Conservation (phyloP, 2,113 vertebrate genomes). For the Laticauda laticaudata region DNA sequence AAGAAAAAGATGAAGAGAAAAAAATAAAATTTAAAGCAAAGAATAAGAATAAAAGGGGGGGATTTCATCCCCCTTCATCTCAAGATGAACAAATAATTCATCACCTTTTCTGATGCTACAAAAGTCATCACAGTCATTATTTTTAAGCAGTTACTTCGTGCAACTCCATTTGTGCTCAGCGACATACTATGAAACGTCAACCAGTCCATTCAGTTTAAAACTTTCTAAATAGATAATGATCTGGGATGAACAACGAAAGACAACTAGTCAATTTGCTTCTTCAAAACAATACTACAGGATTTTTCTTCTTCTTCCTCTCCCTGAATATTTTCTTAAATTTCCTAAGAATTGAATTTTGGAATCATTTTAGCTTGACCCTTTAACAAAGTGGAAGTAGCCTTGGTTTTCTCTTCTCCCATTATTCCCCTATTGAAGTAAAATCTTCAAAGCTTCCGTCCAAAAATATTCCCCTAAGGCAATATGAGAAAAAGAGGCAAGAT, state of each 20-base stretch:
- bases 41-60: neutral
- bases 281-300: conserved; percentile 20
- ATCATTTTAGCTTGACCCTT: conserved; percentile 30
- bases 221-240: neutral
- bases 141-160: rapidly evolving
- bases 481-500: conserved; percentile 15
- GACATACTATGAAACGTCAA: rapidly evolving
- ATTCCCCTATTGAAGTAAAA: conserved; percentile 34
- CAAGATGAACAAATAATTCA: neutral
- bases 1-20: neutral
- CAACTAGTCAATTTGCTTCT: conserved; percentile 10
- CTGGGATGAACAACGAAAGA: neutral
- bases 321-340: neutral
- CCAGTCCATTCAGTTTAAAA: neutral
- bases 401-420: neutral
- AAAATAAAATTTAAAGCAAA: neutral
- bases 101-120: neutral
- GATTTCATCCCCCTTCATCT: neutral
- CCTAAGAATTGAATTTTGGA: conserved; percentile 25
- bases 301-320: neutral
- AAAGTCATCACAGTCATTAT: neutral
- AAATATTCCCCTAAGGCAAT: conserved; percentile 31
- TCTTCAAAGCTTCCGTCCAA: conserved; percentile 58
- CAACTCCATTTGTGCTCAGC: rapidly evolving
- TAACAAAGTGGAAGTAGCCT: neutral